These are phyloP conservation scores for Ascaphus truei DNA, from an alignment of 2,113 vertebrate species.

Conservation along the genomic window DNA sequence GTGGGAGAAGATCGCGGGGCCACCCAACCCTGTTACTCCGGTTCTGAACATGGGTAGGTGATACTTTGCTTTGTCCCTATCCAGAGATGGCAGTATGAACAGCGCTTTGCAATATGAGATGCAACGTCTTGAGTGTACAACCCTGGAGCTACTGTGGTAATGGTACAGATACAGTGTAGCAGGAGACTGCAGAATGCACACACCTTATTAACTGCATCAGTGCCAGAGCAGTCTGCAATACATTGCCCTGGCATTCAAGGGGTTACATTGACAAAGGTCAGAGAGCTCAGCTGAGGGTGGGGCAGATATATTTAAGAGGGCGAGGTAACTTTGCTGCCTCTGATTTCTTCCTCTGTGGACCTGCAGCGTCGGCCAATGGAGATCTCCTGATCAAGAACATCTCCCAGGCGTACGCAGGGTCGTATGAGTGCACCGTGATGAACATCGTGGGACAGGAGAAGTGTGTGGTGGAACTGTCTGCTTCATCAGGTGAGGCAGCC, in stretches of 20 bases:
- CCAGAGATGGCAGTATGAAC: not conserved
- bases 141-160: no score
- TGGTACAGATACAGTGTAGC: no score
- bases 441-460: slow-evolving; percentile 71
- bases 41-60: slow-evolving; percentile 38
- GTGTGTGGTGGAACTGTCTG: slow-evolving; percentile 63
- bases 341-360: slow-evolving; percentile 2
- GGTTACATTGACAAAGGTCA: no score
- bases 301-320: no score
- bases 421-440: slow-evolving; percentile 70
- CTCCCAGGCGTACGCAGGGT: slow-evolving; percentile 60
- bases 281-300: no score
- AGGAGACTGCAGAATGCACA: no score
- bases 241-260: no score
- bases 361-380: slow-evolving; percentile 60
- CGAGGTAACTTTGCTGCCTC: no score
- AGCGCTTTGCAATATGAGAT: no score
- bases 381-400: slow-evolving; percentile 73
- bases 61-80: not conserved
- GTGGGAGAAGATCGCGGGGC: slow-evolving; percentile 68
- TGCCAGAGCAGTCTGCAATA: no score
- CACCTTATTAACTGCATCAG: no score
- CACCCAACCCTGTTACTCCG: slow-evolving; percentile 39
- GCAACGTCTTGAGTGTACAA: no score
- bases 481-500: slow-evolving; percentile 5